Percentiles rank a stretch among this genome's conserved stretches.
These are phyloP conservation scores for Lasioglossum marginatum DNA, from an alignment of 2,888 invertebrate species.

Conservation along the genomic window DNA sequence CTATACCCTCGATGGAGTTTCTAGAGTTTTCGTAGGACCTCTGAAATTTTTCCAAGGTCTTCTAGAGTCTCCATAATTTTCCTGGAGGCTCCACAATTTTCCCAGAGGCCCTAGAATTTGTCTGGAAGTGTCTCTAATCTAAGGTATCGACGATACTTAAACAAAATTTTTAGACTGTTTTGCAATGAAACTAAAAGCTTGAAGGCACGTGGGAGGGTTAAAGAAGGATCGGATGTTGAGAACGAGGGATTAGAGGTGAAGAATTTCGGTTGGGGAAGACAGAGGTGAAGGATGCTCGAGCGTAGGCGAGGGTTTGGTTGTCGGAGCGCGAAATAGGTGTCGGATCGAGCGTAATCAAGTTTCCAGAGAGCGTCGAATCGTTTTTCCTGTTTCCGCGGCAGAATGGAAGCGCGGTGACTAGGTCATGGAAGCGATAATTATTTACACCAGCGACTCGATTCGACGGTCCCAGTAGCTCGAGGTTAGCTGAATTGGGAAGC, in stretches of 20 bases:
- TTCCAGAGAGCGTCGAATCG: background rate
- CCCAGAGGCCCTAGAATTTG: background rate
- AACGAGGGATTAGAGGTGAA: background rate
- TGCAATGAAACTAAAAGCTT: background rate
- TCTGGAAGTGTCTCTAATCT: no score
- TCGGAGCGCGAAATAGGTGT: background rate
- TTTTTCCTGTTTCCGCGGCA: background rate
- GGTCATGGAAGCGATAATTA: slow-evolving; percentile 11
- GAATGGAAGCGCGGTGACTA: background rate
- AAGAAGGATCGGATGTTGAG: background rate
- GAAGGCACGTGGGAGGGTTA: background rate
- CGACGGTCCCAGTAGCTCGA: background rate
- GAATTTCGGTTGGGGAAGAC: background rate
- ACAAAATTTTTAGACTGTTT: no score
- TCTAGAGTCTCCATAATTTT: no score
- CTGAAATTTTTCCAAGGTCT: no score
- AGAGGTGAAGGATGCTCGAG: background rate
- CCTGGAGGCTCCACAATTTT: no score
- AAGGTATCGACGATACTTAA: no score
- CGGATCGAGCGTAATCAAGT: slow-evolving; percentile 2
- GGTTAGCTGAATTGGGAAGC: slow-evolving; percentile 14
- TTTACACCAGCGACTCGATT: slow-evolving; percentile 1
- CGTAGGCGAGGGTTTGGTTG: background rate
- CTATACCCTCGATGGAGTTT: no score
- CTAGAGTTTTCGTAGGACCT: no score